phyloP scores from a whole-genome alignment of 1,140 invertebrate species.

The Grapholita molesta region DNA sequence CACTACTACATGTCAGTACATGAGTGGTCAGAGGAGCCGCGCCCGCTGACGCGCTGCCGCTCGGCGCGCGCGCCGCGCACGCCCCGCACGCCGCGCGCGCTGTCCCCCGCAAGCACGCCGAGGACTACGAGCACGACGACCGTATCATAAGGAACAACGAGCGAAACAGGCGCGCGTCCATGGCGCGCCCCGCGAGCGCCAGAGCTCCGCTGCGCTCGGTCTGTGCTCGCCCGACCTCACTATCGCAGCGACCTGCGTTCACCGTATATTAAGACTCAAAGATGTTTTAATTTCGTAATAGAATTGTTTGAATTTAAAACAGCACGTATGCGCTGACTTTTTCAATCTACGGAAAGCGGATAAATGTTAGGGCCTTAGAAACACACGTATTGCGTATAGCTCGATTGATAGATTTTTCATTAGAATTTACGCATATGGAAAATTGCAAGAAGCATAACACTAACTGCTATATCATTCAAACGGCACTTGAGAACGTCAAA shows the following conservation, averaged over 20 bases:
- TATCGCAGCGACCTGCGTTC: slow-evolving; percentile 62
- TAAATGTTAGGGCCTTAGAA: too few relatives aligned
- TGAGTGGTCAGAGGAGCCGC: slow-evolving; percentile 53
- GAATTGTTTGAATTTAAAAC: background rate
- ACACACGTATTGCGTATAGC: too few relatives aligned
- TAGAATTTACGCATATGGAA: too few relatives aligned
- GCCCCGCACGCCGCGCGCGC: slow-evolving; percentile 45
- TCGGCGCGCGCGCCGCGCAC: slow-evolving; percentile 56
- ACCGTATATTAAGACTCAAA: slow-evolving; percentile 50
- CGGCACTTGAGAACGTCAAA: background rate
- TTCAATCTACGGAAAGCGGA: too few relatives aligned
- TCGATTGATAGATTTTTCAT: too few relatives aligned
- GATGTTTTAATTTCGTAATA: slow-evolving; percentile 21
- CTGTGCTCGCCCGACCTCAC: slow-evolving; percentile 49
- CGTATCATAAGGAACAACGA: slow-evolving; percentile 39
- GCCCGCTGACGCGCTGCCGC: slow-evolving; percentile 53
- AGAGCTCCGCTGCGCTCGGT: slow-evolving; percentile 46
- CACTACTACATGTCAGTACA: slow-evolving; percentile 51
- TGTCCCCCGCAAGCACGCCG: slow-evolving; percentile 40
- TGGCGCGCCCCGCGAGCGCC: slow-evolving; percentile 42
- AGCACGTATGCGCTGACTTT: too few relatives aligned
- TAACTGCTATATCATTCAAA: background rate
- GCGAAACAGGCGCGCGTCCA: slow-evolving; percentile 30
- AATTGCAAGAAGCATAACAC: too few relatives aligned
- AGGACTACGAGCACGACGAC: slow-evolving; percentile 30